phyloP scores from a whole-genome alignment of 1,140 invertebrate genomes.

The Brachionus paranguensis region DNA sequence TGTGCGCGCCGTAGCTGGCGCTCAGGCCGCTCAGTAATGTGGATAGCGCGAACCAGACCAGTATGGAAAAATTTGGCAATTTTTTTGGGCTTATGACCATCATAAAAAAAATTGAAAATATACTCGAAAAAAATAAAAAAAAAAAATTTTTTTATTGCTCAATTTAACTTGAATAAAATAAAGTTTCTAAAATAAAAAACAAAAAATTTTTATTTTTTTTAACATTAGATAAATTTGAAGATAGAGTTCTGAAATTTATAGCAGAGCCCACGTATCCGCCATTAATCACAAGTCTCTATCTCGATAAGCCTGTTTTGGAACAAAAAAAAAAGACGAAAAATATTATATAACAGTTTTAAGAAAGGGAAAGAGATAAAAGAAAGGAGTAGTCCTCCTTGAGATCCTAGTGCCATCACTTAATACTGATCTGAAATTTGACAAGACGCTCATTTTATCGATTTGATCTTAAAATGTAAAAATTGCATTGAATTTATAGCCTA shows the following conservation, averaged over 20 bases:
- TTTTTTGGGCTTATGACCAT: neutral
- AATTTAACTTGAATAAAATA: neutral
- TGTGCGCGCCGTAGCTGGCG: neutral
- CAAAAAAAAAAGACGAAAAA: neutral
- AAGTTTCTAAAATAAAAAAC: neutral
- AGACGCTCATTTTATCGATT: neutral
- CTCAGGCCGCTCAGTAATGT: neutral
- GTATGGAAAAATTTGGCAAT: neutral
- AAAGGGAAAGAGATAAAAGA: neutral
- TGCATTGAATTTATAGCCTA: slow-evolving; percentile 4
- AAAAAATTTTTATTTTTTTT: neutral
- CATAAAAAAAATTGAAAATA: neutral
- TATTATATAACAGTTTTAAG: neutral
- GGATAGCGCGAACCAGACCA: neutral
- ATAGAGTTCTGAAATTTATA: neutral
- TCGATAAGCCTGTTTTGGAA: neutral
- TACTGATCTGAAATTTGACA: neutral
- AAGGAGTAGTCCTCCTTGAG: neutral
- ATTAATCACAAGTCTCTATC: neutral
- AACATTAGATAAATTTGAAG: neutral
- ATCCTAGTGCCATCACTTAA: neutral
- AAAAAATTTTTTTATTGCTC: neutral
- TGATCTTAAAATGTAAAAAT: neutral
- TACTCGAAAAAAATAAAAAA: neutral
- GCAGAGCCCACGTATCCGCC: neutral